Percentiles rank a stretch among this genome's conserved stretches.
These are phyloP conservation scores for Urosaurus nigricauda DNA, from an alignment of 2,797 vertebrate genomes.

Conservation along the genomic window DNA sequence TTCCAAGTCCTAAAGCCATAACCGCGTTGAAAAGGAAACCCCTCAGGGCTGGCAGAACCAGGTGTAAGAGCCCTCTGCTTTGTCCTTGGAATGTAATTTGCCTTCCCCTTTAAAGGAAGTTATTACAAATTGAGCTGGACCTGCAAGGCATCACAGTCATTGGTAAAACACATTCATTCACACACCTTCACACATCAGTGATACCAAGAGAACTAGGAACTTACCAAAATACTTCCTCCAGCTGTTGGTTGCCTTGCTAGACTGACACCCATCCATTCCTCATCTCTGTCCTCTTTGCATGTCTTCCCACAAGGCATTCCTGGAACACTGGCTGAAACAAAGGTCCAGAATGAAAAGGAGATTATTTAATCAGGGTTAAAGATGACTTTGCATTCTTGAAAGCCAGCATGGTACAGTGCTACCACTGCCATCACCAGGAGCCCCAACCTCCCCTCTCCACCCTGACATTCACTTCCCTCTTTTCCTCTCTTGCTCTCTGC, in stretches of 20 bases:
- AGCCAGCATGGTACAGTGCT: no score
- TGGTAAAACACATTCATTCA: conserved; percentile 38
- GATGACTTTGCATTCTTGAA: not conserved
- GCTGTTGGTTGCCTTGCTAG: conserved; percentile 90
- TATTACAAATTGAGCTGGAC: conserved; percentile 32
- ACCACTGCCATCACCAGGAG: no score
- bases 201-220: conserved; percentile 61
- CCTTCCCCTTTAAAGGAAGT: conserved; percentile 47
- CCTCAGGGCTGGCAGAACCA: conserved; percentile 53
- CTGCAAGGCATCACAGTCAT: conserved; percentile 5
- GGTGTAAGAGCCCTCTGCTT: conserved; percentile 43
- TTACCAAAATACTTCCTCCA: conserved; percentile 92
- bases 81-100: conserved; percentile 39
- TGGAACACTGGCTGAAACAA: conserved; percentile 85
- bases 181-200: conserved; percentile 5
- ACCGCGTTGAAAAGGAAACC: conserved; percentile 51
- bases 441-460: no score
- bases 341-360: conserved; percentile 40
- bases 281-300: conserved; percentile 91
- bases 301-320: conserved; percentile 94
- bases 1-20: conserved; percentile 52
- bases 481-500: no score
- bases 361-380: conserved; percentile 24
- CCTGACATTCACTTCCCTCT: no score
- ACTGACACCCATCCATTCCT: conserved; percentile 99